Evolutionary conservation across 2,888 invertebrate species (phyloP), one percentile per base, ranked within the genome.

Genomic region (Meandrusa payeni): DNA sequence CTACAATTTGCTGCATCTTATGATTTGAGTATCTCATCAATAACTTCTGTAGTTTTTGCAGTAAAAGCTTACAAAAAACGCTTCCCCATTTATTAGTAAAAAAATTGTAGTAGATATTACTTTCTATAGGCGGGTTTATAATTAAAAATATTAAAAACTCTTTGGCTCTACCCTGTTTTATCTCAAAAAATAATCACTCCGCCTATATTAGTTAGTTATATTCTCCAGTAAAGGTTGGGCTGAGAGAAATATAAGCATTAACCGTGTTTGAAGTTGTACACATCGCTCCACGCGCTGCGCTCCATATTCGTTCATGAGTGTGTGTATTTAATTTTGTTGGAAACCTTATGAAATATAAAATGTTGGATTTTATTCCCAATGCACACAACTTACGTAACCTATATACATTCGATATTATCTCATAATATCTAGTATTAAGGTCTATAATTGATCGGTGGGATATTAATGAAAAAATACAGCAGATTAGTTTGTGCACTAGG

Each of bases 281-380:
- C n/a, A 9, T 11, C 26, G 19, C 11, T 26, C 17, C 19, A 27
- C 36, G 26, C 17, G 13, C 17, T 5, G 1, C 36, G n/a, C 36
- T 27, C 6, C 26, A 10, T 31, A 31, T 5, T 37, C 26, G 36
- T 24, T 19, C 17, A 36, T 5, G 26, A 37, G 19, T 37, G 17
- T 36, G 6, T 36, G 10, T 32, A 32, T 32, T 20, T 20, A 32
- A 32, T 32, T 32, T 32, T 20, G 20, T 32, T 32, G 11, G 11
- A 32, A 32, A 20, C 32, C 32, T 20, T 32, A 32, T 10, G 19
- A 32, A 32, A 32, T 32, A 32, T 31, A 31, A 31, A 32, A 20
- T 32, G n/a, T n/a, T n/a, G n/a, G 11, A 12, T 20, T 32, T 32
- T 20, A 20, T 20, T 20, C 20, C 11, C n/a, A n/a, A 20, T 32